Conservation (phyloP, 2,113 vertebrate species). For the Phalacrocorax brasilianus region DNA sequence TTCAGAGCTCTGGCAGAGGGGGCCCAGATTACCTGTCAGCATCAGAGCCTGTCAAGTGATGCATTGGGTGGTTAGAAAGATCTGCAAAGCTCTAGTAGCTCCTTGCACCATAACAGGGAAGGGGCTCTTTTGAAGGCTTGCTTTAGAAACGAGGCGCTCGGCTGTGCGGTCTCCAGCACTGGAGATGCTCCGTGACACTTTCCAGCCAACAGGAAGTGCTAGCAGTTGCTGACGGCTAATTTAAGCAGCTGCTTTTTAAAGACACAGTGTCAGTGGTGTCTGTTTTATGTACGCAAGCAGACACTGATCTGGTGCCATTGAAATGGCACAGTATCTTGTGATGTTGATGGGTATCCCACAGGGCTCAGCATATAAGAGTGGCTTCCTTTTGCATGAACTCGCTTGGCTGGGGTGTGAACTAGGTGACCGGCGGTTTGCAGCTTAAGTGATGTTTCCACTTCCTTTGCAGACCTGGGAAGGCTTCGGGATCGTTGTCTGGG, state of each 20-base stretch:
- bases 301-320: background rate
- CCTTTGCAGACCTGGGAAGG: slow-evolving; percentile 70
- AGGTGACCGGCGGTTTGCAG: background rate
- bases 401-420: background rate
- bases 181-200: background rate
- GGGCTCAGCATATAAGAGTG: background rate
- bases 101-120: background rate
- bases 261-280: background rate
- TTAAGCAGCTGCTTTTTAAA: background rate
- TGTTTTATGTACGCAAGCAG: background rate
- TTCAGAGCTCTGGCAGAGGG: background rate
- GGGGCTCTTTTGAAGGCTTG: background rate
- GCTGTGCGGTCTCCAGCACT: fast-evolving
- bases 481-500: slow-evolving; percentile 46
- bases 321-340: background rate
- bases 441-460: background rate
- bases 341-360: background rate
- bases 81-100: background rate
- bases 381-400: background rate
- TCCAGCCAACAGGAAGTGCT: background rate
- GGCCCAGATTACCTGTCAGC: background rate
- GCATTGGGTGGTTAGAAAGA: background rate
- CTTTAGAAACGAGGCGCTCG: background rate
- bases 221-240: background rate
- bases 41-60: background rate